These are phyloP conservation scores for Hylia prasina DNA, from an alignment of 2,113 vertebrate species.

Conservation along the genomic window DNA sequence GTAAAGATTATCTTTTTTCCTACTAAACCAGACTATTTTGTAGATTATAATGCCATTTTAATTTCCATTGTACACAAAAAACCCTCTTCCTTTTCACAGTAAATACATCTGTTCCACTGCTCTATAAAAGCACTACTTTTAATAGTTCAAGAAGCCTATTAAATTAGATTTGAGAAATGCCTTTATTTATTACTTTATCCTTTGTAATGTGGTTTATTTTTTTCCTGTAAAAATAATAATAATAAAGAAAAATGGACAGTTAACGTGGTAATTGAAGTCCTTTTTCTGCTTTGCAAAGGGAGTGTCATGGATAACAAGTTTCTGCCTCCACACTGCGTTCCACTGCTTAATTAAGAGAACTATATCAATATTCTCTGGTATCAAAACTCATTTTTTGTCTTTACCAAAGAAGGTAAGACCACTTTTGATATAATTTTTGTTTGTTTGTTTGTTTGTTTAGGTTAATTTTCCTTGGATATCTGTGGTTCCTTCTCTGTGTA, in stretches of 20 bases:
- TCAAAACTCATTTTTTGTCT: neutral
- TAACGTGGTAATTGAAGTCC: neutral
- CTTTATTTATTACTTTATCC: neutral
- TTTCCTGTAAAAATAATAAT: neutral
- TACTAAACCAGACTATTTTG: neutral
- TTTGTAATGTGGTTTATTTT: neutral
- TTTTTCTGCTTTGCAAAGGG: neutral
- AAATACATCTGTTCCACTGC: neutral
- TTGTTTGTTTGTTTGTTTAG: neutral
- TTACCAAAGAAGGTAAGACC: neutral
- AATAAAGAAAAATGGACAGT: accelerated
- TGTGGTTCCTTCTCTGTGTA: neutral
- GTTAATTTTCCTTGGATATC: neutral
- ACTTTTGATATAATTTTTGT: neutral
- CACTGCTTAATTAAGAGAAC: neutral
- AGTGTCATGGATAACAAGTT: neutral
- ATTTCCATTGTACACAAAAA: neutral
- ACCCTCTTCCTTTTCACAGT: neutral
- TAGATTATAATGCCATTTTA: neutral
- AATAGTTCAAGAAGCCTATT: neutral
- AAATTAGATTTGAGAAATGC: neutral
- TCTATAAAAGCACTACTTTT: neutral
- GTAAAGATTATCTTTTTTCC: neutral
- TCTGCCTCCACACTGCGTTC: neutral
- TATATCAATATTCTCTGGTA: no score